Base-by-base conservation (phyloP, 2,797 vertebrate species). In the Falco concolor region DNA sequence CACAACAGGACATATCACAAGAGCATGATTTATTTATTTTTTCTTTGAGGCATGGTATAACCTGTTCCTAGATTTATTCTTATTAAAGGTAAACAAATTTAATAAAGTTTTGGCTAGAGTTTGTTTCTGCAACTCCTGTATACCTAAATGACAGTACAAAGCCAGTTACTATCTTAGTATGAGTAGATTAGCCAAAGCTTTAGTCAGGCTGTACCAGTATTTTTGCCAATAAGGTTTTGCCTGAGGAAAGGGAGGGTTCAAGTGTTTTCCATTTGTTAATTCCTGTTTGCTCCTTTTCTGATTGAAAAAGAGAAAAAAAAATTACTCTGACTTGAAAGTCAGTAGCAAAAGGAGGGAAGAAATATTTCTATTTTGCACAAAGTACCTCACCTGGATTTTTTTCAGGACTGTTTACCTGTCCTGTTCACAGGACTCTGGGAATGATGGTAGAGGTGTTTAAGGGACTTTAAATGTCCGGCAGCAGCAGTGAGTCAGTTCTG, bases 181-280 rank as follows among this genome's bases (percentile, higher is more conserved):
- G 54, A 93, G 63, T 28, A 93, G 88, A 76, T 91, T 45, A 87
- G 56, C 84, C 94, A 89, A 88, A 91, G 56, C 54, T 90, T 91
- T 69, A 86, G 89, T 95, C 91, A 89, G 64, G 75, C 53, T 90
- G 32, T 74, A 84, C 93, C 4, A 16, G 93, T 72, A 86, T 69
- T 95, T 94, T 94, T 94, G 63, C 54, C 70, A 87, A 87, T 87
- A 84, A 92, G 34, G 32, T 87, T 90, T 90, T 87, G 74, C 86
- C 88, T 90, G 80, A 88, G 92, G 93, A 86, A 76, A 89, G 80
- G 90, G 92, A 89, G 85, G 53, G 44, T 92, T 93, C 69, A 54
- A 25, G 15, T 49, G 22, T 54, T 57, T 84, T 77, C 57, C 22
- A 20, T 69, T 95, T 94, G 61, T 54, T 5, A 91, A 42, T 24